Conservation (phyloP, 2,797 vertebrate genomes). For the Enteromius mattozi region DNA sequence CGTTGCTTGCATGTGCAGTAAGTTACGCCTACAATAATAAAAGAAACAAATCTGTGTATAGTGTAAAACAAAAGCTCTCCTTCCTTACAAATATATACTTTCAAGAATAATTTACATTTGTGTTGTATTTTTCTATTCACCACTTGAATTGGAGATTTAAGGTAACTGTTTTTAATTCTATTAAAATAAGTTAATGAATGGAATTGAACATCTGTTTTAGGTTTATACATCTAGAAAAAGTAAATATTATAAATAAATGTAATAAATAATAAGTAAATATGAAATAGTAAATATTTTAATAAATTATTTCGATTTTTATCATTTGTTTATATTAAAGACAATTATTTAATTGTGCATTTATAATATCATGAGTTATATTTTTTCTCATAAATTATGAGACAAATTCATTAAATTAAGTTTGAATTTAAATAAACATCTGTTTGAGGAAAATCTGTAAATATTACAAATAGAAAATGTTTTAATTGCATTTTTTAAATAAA, state of each 20-base stretch:
- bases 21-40: slow-evolving; percentile 34
- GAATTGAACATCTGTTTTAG: neutral
- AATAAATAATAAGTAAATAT: neutral
- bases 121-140: neutral
- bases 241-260: neutral
- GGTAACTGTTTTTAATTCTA: neutral
- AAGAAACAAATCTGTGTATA: slow-evolving; percentile 16
- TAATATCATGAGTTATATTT: neutral
- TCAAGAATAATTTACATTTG: neutral
- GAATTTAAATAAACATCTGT: neutral
- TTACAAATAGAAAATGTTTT: neutral
- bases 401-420: neutral
- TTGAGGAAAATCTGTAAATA: neutral
- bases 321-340: neutral
- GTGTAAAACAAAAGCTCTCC: neutral
- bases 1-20: slow-evolving; percentile 41
- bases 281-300: too few relatives aligned
- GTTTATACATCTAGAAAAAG: neutral
- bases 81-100: neutral
- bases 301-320: neutral
- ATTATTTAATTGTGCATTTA: neutral
- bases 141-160: neutral
- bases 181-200: neutral
- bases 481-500: neutral
- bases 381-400: neutral